These are phyloP conservation scores for Scyliorhinus canicula DNA, from an alignment of 2,797 vertebrate species.

Conservation along the genomic window DNA sequence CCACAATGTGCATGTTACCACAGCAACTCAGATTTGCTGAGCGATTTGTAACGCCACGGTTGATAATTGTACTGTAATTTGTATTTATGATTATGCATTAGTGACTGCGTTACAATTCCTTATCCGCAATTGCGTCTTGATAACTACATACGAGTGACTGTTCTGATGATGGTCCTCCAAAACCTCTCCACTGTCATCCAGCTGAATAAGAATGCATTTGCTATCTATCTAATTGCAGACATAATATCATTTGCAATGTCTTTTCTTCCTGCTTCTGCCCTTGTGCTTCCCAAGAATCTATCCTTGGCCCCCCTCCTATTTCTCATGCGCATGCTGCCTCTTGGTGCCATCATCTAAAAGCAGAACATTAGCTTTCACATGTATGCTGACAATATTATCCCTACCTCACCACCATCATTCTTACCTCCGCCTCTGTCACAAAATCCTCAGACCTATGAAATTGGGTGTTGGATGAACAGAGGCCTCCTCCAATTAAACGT, in stretches of 20 bases:
- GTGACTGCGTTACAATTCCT: neutral
- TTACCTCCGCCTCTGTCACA: too few species aligned
- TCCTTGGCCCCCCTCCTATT: neutral
- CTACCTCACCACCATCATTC: too few species aligned
- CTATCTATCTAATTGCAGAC: neutral
- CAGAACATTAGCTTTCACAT: too few species aligned
- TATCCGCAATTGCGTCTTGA: too few species aligned
- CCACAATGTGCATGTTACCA: too few species aligned
- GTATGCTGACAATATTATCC: too few species aligned
- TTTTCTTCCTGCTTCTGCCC: neutral
- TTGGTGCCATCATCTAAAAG: neutral
- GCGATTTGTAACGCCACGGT: too few species aligned
- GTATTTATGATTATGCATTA: neutral
- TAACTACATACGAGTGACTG: neutral
- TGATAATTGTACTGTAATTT: neutral
- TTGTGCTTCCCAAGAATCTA: neutral
- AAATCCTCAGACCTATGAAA: too few species aligned
- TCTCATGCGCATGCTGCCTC: neutral
- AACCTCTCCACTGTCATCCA: neutral
- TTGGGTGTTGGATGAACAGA: too few species aligned
- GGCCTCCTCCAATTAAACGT: too few species aligned
- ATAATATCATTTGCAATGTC: neutral
- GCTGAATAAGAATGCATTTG: neutral
- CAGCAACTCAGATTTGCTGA: too few species aligned
- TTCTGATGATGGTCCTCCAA: neutral